Conservation (phyloP, 2,113 vertebrate species). For the Furnarius figulus region DNA sequence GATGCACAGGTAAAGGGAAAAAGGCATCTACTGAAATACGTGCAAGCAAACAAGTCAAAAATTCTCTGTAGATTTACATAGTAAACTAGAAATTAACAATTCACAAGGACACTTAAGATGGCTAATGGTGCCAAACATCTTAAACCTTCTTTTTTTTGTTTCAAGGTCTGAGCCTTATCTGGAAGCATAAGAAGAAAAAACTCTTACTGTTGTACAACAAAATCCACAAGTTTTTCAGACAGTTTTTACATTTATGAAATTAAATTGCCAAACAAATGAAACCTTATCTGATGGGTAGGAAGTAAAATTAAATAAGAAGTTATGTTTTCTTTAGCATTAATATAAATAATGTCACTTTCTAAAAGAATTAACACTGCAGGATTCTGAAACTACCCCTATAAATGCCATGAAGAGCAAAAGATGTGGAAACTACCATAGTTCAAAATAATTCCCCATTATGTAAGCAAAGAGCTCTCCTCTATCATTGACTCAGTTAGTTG, state of each 20-base stretch:
- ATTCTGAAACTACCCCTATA: background rate
- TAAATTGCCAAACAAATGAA: background rate
- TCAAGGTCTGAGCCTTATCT: background rate
- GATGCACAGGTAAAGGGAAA: slow-evolving; percentile 78
- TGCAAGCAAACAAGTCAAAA: background rate
- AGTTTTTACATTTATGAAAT: background rate
- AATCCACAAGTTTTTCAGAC: background rate
- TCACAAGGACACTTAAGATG: background rate
- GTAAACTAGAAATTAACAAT: background rate
- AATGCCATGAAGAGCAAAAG: background rate
- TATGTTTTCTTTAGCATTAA: background rate
- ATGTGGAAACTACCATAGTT: background rate
- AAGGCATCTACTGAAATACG: background rate
- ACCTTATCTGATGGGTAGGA: background rate
- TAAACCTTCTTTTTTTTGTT: background rate
- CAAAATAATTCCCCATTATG: background rate
- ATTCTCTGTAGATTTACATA: background rate
- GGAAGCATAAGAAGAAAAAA: background rate
- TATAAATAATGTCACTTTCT: background rate
- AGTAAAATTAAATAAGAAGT: background rate
- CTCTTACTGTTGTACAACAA: background rate
- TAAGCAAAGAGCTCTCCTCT: background rate
- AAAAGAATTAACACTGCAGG: background rate
- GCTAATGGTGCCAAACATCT: background rate
- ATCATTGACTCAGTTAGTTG: background rate